phyloP scores from a whole-genome alignment of 2,113 vertebrate species.

The Nestor notabilis region DNA sequence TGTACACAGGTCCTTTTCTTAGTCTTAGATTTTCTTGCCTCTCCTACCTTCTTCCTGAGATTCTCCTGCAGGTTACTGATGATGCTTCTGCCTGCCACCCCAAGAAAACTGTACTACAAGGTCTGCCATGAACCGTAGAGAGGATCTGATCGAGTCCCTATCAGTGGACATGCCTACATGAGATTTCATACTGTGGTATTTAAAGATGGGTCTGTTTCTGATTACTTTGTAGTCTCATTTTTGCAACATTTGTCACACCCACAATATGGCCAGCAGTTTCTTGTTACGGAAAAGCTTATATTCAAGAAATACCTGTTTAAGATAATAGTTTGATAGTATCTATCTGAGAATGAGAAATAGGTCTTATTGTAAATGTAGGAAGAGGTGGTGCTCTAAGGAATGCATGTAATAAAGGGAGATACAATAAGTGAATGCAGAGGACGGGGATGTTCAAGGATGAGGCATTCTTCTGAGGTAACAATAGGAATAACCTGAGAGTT shows the following conservation, averaged over 20 bases:
- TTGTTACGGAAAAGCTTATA: neutral
- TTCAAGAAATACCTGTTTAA: slow-evolving; percentile 51
- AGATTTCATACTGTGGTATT: neutral
- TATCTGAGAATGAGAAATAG: neutral
- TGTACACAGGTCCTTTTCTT: neutral
- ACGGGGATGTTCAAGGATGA: neutral
- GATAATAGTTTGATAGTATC: slow-evolving; percentile 28
- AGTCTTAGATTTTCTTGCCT: neutral
- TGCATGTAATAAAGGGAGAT: neutral
- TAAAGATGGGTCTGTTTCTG: neutral
- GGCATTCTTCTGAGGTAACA: neutral
- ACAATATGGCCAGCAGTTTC: neutral
- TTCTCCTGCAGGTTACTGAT: neutral
- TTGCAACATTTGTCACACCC: neutral
- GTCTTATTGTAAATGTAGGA: neutral
- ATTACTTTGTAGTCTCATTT: slow-evolving; percentile 4
- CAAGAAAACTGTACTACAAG: neutral
- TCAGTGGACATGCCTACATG: neutral
- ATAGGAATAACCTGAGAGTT: neutral
- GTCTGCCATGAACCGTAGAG: neutral
- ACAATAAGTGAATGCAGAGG: neutral
- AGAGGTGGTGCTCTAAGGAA: neutral
- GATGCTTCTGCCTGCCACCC: neutral
- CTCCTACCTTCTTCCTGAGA: neutral
- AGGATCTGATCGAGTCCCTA: neutral